phyloP scores from a whole-genome alignment of 2,888 invertebrate genomes.

The Masnerella sp. region DNA sequence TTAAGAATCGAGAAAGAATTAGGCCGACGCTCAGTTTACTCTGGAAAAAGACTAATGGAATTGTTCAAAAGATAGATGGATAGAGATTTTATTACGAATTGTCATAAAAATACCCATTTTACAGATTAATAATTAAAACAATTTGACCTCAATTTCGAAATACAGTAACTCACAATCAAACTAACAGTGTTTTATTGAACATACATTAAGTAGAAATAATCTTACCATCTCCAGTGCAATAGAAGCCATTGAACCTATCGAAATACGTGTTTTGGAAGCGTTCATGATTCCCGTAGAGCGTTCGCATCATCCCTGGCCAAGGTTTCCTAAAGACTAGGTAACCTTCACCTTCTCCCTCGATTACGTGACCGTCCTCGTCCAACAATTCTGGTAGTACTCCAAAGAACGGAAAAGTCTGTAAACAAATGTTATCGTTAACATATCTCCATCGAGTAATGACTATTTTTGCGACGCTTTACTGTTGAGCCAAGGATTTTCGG shows the following conservation, averaged over 20 bases:
- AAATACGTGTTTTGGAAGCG: slow-evolving; percentile 96
- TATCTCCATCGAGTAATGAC: not conserved
- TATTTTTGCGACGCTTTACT: too few relatives aligned
- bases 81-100: too few relatives aligned
- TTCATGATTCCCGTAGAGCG: slow-evolving; percentile 93
- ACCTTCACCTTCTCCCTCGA: slow-evolving; percentile 94
- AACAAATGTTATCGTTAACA: slow-evolving; percentile 4
- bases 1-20: slow-evolving; percentile 74
- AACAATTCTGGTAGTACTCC: slow-evolving; percentile 94
- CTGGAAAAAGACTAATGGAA: too few relatives aligned
- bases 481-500: too few relatives aligned
- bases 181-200: too few relatives aligned
- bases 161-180: too few relatives aligned
- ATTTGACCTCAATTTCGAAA: too few relatives aligned
- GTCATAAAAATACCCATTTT: too few relatives aligned
- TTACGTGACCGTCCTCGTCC: slow-evolving; percentile 90
- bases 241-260: slow-evolving; percentile 96
- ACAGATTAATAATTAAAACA: too few relatives aligned
- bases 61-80: too few relatives aligned
- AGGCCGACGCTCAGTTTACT: slow-evolving; percentile 69
- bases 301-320: slow-evolving; percentile 99
- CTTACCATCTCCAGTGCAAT: slow-evolving; percentile 98
- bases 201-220: too few relatives aligned
- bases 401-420: slow-evolving; percentile 96
- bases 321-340: slow-evolving; percentile 95